Base-by-base conservation (phyloP, 2,888 invertebrate genomes). In the Acrobasis repandana region DNA sequence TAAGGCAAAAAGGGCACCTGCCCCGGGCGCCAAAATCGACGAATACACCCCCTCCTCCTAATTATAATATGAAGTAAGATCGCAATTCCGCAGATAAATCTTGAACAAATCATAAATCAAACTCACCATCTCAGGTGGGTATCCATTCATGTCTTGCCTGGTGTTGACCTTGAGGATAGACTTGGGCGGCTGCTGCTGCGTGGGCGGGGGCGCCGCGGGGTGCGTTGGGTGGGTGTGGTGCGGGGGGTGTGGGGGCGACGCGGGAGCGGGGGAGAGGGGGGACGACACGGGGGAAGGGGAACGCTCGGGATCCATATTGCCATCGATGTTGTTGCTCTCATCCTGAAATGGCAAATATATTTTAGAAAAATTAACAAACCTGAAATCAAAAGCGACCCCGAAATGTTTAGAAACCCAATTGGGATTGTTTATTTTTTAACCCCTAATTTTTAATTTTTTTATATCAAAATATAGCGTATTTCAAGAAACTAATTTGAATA, bases 141-240 rank as follows among this genome's bases (percentile, higher is more conserved):
- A 88, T 65, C 90, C 90, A 60, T 91, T 90, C n/a, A 79, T 68
- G 28, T 90, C 89, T 0, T 76, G 67, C 10, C 88, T 71, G 9
- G 79, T 76, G 74, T 90, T 90, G n/a, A 83, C 84, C 76, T 93
- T 93, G 64, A 93, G 85, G 67, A 93, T 93, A 10, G 91, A 92
- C 74, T 93, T 93, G 64, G 93, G 92, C 48, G 86, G 86, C 18
- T 77, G 82, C 50, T 78, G 77, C 60, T 43, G 65, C 60, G 58
- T 59, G 47, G 54, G 58, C 60, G 58, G 61, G 10, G 56, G 49
- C 14, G 66, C 28, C 56, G 52, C 28, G 59, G 43, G 66, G 68
- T 18, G 66, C 65, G 63, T 70, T 61, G 62, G 67, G 76, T 52
- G 59, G 71, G 20, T 68, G 61, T 33, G 65, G 59, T 5, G 70